A percentile compares a stretch with the other conserved stretches of the same genome.
Evolutionary conservation across 2,888 invertebrate genomes (phyloP).

Genomic region (Sesamia inferens): DNA sequence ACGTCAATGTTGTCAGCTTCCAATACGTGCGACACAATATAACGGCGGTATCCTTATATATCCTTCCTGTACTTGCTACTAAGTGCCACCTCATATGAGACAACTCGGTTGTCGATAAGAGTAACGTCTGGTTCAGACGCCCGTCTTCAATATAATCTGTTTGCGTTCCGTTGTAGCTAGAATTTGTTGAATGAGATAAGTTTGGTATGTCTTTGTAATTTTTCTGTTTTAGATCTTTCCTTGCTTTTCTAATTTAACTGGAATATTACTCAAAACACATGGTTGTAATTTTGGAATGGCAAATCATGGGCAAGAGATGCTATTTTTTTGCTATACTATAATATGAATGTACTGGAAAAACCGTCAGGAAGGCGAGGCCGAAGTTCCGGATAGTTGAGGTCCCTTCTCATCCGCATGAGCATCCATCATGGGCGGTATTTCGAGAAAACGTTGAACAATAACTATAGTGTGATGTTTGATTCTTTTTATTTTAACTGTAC

Average conservation of each 20-base stretch:
- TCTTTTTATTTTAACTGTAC: too few species aligned
- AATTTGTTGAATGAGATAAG: constrained; percentile 9
- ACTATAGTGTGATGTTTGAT: too few species aligned
- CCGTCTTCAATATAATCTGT: constrained; percentile 45
- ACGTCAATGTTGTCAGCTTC: constrained; percentile 46
- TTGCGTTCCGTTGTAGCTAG: constrained; percentile 24
- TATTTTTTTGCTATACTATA: background rate
- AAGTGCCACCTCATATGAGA: constrained; percentile 40
- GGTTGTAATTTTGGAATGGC: background rate
- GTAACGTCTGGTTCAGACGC: constrained; percentile 41
- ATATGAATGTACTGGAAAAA: too few species aligned
- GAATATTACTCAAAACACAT: background rate
- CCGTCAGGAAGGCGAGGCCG: too few species aligned
- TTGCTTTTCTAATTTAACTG: background rate
- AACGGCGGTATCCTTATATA: constrained; percentile 1
- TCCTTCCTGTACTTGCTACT: constrained; percentile 36
- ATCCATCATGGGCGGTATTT: too few species aligned
- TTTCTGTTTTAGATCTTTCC: background rate
- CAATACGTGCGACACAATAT: constrained; percentile 41
- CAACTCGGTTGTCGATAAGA: constrained; percentile 56
- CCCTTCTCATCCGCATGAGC: too few species aligned
- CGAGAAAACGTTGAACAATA: too few species aligned
- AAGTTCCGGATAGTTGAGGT: too few species aligned
- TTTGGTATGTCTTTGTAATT: constrained; percentile 1
- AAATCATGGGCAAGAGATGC: background rate